Evolutionary conservation across 1,140 invertebrate genomes (phyloP).

Genomic region (Lepidurus packardi): DNA sequence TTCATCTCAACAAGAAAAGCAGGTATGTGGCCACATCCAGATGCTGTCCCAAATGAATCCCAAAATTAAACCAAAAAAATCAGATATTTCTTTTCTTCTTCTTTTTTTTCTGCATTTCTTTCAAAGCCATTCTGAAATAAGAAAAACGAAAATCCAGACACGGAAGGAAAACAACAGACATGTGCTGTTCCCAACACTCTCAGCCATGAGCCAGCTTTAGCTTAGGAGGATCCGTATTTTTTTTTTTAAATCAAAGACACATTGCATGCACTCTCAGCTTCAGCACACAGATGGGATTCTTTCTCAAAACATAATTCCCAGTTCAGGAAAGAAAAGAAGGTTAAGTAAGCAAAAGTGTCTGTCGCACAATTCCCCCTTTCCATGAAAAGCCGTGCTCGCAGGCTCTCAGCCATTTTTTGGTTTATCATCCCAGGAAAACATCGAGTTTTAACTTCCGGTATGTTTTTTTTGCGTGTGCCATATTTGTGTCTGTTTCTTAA

Average conservation of each 20-base stretch:
- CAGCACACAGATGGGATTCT: background rate
- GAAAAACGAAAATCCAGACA: conserved; percentile 19
- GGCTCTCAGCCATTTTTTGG: no score
- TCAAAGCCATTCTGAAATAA: background rate
- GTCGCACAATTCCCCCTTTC: background rate
- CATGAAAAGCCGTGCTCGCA: background rate
- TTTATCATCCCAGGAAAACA: no score
- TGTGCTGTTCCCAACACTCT: background rate
- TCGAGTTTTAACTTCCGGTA: background rate
- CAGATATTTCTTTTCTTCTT: background rate
- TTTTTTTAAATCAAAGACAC: background rate
- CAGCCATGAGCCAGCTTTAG: conserved; percentile 11
- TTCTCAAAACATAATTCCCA: background rate
- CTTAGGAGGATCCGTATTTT: background rate
- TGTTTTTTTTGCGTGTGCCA: background rate
- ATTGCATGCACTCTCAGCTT: background rate
- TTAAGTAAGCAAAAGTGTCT: background rate
- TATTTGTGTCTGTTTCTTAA: background rate
- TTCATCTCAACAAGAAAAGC: conserved; percentile 21
- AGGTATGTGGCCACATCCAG: conserved; percentile 22
- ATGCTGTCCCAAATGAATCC: background rate
- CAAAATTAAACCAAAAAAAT: background rate
- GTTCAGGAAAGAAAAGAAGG: background rate
- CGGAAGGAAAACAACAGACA: conserved; percentile 24
- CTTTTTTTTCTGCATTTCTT: background rate